Evolutionary conservation across 2,888 invertebrate genomes (phyloP).

Genomic region (Resseliella maxima): DNA sequence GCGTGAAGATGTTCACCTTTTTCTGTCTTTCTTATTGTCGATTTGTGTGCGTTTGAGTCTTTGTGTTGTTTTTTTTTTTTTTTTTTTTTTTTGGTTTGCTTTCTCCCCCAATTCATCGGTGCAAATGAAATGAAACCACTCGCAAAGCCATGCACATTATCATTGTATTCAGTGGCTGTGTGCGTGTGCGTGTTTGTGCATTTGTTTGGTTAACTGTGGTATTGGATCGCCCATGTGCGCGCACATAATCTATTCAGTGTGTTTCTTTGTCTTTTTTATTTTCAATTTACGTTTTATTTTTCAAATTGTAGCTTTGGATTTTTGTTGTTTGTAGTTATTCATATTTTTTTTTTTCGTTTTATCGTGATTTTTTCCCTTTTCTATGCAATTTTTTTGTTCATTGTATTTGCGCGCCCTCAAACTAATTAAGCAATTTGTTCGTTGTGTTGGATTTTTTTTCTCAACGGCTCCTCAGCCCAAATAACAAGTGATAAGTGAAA

Average conservation of each 20-base stretch:
- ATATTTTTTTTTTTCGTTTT: neutral
- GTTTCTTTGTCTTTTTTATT: neutral
- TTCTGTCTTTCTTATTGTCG: neutral
- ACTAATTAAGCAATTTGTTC: slow-evolving; percentile 53
- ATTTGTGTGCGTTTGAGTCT: too few relatives aligned
- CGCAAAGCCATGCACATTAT: neutral
- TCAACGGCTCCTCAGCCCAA: neutral
- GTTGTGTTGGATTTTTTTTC: neutral
- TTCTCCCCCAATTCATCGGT: neutral
- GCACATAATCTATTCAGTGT: neutral
- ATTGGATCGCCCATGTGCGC: neutral
- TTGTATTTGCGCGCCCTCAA: slow-evolving; percentile 30
- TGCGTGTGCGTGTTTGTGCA: neutral
- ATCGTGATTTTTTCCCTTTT: neutral
- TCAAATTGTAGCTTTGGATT: slow-evolving; percentile 5
- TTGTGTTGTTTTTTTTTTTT: neutral
- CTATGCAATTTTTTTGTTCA: neutral
- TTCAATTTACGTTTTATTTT: neutral
- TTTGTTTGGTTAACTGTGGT: too few relatives aligned
- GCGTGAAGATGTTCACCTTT: slow-evolving; percentile 51
- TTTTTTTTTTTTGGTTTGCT: neutral
- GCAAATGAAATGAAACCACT: neutral
- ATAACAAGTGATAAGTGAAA: neutral
- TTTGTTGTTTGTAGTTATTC: neutral
- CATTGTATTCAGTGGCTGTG: neutral